phyloP scores from a whole-genome alignment of 2,113 vertebrate genomes.

The Prunella himalayana region DNA sequence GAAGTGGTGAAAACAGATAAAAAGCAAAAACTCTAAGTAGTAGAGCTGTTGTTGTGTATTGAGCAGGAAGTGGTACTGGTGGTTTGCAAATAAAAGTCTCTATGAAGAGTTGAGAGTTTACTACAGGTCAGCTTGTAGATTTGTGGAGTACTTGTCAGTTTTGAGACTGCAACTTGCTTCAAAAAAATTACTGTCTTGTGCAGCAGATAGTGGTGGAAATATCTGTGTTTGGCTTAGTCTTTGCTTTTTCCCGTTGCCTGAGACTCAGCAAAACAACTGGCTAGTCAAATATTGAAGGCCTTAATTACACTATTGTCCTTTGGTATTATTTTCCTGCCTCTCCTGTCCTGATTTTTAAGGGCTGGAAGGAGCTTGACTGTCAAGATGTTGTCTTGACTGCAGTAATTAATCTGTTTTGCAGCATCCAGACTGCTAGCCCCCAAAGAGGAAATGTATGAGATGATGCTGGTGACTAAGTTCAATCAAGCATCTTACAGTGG shows the following conservation, averaged over 20 bases:
- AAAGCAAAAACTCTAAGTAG: neutral
- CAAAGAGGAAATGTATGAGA: neutral
- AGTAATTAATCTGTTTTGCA: neutral
- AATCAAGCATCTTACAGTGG: neutral
- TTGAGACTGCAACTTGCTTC: neutral
- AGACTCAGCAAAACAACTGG: neutral
- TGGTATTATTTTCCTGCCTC: neutral
- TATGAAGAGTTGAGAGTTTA: neutral
- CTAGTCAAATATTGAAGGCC: neutral
- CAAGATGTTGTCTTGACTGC: neutral
- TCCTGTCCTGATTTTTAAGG: neutral
- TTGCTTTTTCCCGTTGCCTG: neutral
- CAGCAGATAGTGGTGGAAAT: neutral
- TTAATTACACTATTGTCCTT: neutral
- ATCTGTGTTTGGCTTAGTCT: neutral
- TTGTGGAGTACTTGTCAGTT: neutral
- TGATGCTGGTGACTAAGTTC: neutral
- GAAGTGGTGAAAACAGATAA: neutral
- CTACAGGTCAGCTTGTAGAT: neutral
- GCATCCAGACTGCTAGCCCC: neutral
- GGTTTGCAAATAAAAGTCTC: neutral
- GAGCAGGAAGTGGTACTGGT: neutral
- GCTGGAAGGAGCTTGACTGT: neutral
- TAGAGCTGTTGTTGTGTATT: neutral
- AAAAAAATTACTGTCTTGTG: neutral